phyloP scores from a whole-genome alignment of 2,113 vertebrate genomes.

The Osmerus mordax region DNA sequence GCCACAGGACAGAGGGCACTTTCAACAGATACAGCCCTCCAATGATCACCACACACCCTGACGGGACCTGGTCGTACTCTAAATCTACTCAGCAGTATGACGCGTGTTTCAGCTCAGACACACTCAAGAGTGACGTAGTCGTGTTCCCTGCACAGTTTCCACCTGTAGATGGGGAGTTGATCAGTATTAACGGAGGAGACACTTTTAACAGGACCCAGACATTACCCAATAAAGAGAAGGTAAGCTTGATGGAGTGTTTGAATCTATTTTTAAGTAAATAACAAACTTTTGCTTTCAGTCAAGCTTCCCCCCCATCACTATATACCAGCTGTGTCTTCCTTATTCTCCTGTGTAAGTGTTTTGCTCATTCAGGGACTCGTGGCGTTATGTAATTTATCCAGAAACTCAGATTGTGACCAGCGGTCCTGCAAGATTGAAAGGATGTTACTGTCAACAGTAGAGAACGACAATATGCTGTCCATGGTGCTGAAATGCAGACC shows the following conservation, averaged over 20 bases:
- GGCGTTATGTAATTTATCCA: too few relatives aligned
- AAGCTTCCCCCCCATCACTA: too few relatives aligned
- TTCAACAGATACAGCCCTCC: slow-evolving; percentile 37
- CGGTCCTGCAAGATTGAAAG: too few relatives aligned
- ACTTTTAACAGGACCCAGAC: slow-evolving; percentile 51
- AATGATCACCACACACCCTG: slow-evolving; percentile 47
- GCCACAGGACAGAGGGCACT: slow-evolving; percentile 28
- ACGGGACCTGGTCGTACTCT: slow-evolving; percentile 54
- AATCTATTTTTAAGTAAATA: background rate
- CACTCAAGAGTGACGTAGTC: slow-evolving; percentile 50
- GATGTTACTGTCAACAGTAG: too few relatives aligned
- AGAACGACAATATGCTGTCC: too few relatives aligned
- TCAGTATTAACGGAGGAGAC: slow-evolving; percentile 49
- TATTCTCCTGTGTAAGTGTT: too few relatives aligned
- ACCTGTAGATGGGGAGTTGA: slow-evolving; percentile 38
- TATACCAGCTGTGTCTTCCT: too few relatives aligned
- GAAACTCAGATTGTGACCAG: too few relatives aligned
- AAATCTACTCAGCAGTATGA: slow-evolving; percentile 56
- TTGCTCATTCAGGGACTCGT: too few relatives aligned
- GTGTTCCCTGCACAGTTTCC: slow-evolving; percentile 43
- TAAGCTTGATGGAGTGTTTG: slow-evolving; percentile 33
- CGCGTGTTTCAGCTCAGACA: slow-evolving; percentile 56
- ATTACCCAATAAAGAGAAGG: slow-evolving; percentile 51
- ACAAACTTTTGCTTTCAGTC: too few relatives aligned
- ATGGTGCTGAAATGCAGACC: too few relatives aligned